phyloP scores from a whole-genome alignment of 2,113 vertebrate species.

The Excalfactoria chinensis region DNA sequence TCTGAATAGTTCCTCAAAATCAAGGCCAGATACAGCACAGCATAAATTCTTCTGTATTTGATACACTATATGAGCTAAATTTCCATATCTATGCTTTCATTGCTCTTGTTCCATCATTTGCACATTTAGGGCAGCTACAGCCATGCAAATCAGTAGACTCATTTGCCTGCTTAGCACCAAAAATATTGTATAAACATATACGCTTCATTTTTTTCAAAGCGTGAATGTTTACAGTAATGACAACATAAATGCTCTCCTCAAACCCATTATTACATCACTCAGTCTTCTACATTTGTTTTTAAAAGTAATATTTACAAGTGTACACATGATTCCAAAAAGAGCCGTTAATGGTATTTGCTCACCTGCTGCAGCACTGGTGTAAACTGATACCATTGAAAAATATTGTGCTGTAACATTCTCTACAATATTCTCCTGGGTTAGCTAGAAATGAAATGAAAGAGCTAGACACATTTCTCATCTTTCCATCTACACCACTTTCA shows the following conservation, averaged over 20 bases:
- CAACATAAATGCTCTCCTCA: neutral
- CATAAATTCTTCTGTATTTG: neutral
- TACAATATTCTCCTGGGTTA: conserved; percentile 1
- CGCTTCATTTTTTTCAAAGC: neutral
- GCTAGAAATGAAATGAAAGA: conserved; percentile 36
- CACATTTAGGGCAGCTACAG: neutral
- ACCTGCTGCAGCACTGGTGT: conserved; percentile 51
- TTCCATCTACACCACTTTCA: neutral
- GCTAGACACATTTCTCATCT: neutral
- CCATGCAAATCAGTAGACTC: neutral
- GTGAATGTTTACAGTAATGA: neutral
- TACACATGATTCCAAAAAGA: neutral
- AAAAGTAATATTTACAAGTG: neutral
- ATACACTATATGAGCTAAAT: neutral
- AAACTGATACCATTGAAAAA: conserved; percentile 45
- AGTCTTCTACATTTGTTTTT: neutral
- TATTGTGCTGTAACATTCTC: neutral
- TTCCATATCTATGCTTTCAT: neutral
- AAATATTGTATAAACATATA: neutral
- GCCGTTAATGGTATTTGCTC: conserved; percentile 55
- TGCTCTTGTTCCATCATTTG: neutral
- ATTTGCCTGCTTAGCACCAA: neutral
- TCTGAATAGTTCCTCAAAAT: neutral
- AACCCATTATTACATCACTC: neutral
- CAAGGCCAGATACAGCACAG: neutral